A percentile compares a stretch with the other conserved stretches of the same genome.
phyloP scores from a whole-genome alignment of 1,140 invertebrate species.

The Lordiphosa stackelbergi region DNA sequence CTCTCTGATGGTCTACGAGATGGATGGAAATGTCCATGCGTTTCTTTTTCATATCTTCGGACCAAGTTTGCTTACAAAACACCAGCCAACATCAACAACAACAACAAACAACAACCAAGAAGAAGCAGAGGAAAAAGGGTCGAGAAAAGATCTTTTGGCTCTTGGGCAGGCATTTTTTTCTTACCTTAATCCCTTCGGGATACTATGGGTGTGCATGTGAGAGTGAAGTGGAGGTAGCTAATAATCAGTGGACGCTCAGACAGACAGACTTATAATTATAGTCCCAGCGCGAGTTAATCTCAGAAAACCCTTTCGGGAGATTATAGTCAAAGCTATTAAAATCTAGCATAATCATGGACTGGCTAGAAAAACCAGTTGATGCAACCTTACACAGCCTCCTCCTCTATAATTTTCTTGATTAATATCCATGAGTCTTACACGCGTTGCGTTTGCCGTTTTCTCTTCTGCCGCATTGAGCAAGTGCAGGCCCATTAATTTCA shows the following conservation, averaged over 20 bases:
- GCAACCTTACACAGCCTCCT: slow-evolving; percentile 8
- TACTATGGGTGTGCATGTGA: slow-evolving; percentile 21
- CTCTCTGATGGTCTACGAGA: slow-evolving; percentile 34
- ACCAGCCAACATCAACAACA: slow-evolving; percentile 41
- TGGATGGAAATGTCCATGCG: slow-evolving; percentile 26
- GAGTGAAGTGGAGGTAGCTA: slow-evolving; percentile 53
- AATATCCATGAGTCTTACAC: slow-evolving; percentile 71
- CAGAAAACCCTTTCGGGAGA: slow-evolving; percentile 56
- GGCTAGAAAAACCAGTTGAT: slow-evolving; percentile 36
- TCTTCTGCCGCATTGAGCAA: slow-evolving; percentile 1
- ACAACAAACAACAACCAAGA: slow-evolving; percentile 27
- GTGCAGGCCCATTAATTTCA: slow-evolving; percentile 57
- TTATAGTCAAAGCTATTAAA: slow-evolving; percentile 72
- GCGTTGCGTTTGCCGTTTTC: slow-evolving; percentile 13
- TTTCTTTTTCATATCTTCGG: slow-evolving; percentile 7
- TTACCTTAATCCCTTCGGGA: slow-evolving; percentile 42
- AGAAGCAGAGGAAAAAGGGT: slow-evolving; percentile 29
- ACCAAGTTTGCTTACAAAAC: slow-evolving; percentile 65
- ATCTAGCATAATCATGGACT: slow-evolving; percentile 66
- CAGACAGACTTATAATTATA: slow-evolving; percentile 54
- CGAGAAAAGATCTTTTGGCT: slow-evolving; percentile 30
- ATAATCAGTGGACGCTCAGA: slow-evolving; percentile 44
- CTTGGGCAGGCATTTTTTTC: slow-evolving; percentile 5
- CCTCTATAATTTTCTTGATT: slow-evolving; percentile 73
- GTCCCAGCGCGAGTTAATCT: slow-evolving; percentile 41